phyloP scores from a whole-genome alignment of 2,888 invertebrate genomes.

The Cataglyphis livida region DNA sequence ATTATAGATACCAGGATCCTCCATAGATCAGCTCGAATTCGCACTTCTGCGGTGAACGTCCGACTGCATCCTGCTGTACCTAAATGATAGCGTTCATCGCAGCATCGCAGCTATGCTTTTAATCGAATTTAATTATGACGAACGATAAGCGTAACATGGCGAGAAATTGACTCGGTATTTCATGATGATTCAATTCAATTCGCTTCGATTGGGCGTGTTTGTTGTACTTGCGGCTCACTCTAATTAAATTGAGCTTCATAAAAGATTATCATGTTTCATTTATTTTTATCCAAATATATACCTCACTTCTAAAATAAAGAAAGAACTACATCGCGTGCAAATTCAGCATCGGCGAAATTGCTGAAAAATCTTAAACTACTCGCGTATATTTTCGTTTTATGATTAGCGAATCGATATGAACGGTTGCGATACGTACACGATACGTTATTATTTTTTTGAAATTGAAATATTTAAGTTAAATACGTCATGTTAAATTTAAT shows the following conservation, averaged over 20 bases:
- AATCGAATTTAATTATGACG: constrained; percentile 71
- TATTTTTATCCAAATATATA: neutral
- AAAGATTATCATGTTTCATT: constrained; percentile 1
- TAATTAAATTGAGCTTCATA: constrained; percentile 30
- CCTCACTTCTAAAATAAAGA: neutral
- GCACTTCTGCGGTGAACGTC: constrained; percentile 65
- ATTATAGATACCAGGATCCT: constrained; percentile 71
- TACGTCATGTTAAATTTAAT: no score
- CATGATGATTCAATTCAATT: constrained; percentile 58
- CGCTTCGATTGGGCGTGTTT: constrained; percentile 34
- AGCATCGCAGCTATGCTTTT: constrained; percentile 59
- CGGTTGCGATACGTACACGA: neutral
- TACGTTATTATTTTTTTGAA: no score
- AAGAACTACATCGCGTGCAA: neutral
- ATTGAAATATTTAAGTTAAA: no score
- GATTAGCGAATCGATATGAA: constrained; percentile 8
- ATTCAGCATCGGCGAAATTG: neutral
- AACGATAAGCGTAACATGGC: constrained; percentile 51
- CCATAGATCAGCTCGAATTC: constrained; percentile 74
- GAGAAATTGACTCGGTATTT: constrained; percentile 66
- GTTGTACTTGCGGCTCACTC: neutral
- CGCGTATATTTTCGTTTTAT: neutral
- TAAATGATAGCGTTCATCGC: constrained; percentile 48
- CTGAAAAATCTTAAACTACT: neutral
- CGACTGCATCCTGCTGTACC: constrained; percentile 49